phyloP scores from a whole-genome alignment of 2,888 invertebrate genomes.

The Amiota communis region DNA sequence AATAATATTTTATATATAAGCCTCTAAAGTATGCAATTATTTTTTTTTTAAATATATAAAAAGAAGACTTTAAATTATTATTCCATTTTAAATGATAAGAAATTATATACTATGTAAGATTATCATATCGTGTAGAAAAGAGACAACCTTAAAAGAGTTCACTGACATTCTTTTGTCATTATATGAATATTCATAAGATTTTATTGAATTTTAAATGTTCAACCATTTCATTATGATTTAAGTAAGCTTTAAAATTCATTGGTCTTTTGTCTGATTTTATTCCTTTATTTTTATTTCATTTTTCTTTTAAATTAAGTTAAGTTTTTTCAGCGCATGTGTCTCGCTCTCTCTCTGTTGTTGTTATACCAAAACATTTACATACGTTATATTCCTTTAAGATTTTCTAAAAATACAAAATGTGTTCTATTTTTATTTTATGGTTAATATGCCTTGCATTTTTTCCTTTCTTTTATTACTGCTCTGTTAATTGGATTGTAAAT shows the following conservation, averaged over 20 bases:
- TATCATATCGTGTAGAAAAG: constrained; percentile 20
- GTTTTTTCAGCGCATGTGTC: constrained; percentile 46
- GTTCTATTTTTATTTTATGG: constrained; percentile 17
- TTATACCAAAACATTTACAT: constrained; percentile 28
- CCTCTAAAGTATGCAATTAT: too few relatives aligned
- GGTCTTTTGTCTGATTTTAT: constrained; percentile 17
- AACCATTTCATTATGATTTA: neutral
- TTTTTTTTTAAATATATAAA: too few relatives aligned
- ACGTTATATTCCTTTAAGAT: neutral
- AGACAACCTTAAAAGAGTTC: too few relatives aligned
- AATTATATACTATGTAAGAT: neutral
- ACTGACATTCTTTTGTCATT: constrained; percentile 53
- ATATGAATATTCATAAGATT: neutral
- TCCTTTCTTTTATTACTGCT: neutral
- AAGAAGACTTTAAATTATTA: neutral
- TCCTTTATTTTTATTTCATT: neutral
- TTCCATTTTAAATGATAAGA: neutral
- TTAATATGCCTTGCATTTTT: constrained; percentile 13
- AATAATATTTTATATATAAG: too few relatives aligned
- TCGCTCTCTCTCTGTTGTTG: constrained; percentile 34
- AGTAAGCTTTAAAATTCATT: constrained; percentile 11
- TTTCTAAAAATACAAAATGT: neutral
- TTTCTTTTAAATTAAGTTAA: neutral
- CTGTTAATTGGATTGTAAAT: neutral
- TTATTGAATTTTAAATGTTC: too few relatives aligned